A percentile compares a stretch with the other conserved stretches of the same genome.
phyloP scores from a whole-genome alignment of 2,113 vertebrate species.

The Dendropsophus ebraccatus region DNA sequence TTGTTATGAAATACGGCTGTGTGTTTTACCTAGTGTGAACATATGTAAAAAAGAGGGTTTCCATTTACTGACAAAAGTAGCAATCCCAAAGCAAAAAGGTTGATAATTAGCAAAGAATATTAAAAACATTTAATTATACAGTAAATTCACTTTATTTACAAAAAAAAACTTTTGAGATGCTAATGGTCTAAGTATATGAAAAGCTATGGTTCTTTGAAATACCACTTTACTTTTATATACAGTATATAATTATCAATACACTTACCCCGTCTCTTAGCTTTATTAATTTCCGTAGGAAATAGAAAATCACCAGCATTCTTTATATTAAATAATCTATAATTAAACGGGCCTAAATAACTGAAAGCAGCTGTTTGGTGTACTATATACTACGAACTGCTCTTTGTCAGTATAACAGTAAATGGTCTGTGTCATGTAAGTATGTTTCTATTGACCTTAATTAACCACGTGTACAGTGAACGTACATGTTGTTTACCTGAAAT shows the following conservation, averaged over 20 bases:
- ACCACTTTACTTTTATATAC: not conserved
- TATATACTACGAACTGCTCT: slow-evolving; percentile 9
- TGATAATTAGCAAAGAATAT: not conserved
- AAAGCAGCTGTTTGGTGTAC: slow-evolving; percentile 18
- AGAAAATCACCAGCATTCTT: slow-evolving; percentile 26
- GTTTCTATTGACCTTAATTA: slow-evolving; percentile 49
- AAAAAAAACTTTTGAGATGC: not conserved
- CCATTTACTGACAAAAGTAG: too few species aligned
- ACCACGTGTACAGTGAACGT: slow-evolving; percentile 10
- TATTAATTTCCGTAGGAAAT: slow-evolving; percentile 24
- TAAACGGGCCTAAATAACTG: slow-evolving; percentile 20
- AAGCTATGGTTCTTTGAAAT: not conserved
- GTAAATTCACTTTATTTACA: not conserved
- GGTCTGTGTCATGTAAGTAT: slow-evolving; percentile 40
- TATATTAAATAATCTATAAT: slow-evolving; percentile 38
- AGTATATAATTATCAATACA: not conserved
- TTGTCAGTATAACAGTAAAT: slow-evolving; percentile 34
- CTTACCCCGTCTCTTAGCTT: too few species aligned
- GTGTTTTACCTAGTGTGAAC: too few species aligned
- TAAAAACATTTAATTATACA: not conserved
- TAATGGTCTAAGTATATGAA: not conserved
- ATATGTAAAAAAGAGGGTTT: too few species aligned
- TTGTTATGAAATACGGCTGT: too few species aligned
- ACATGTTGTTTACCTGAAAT: slow-evolving; percentile 47
- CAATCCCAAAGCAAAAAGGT: too few species aligned